Base-by-base conservation (phyloP, 2,797 vertebrate species). In the Cephalopachus bancanus region DNA sequence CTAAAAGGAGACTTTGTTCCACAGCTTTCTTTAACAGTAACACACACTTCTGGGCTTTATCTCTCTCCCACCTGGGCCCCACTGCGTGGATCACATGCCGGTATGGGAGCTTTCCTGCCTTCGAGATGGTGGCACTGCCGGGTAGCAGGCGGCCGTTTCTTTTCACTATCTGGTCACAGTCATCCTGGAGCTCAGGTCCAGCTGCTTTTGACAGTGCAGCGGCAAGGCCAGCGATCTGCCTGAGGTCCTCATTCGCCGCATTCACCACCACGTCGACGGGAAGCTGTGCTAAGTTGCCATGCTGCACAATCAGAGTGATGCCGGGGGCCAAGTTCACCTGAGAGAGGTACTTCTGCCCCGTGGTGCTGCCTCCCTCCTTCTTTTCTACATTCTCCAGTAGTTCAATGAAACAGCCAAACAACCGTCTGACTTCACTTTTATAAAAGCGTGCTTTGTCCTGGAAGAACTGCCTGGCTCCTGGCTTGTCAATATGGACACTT, bases 31-130 rank as follows among this genome's bases (percentile, higher is more conserved):
- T 98, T n/a, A 99, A 97, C 17, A 93, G 71, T 0, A 0, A 2
- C 44, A 97, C 37, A 0, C 99, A 89, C 0, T 28, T 97, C 0
- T 0, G n/a, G 83, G 0, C 17, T 37, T 98, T 96, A 0, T 12
- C 24, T 2, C 22, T 8, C 0, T 5, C 89, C 98, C 98, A 99
- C 8, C 95, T 97, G 10, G 99, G 99, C 44, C 99, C 99, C 0
- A 99, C 99, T 0, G 99, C 98, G 0, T 99, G 99, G 9, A 99
- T 98, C 3, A 99, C 97, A 0, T 98, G 97, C 80, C 96, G 99
- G 97, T 98, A 99, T 0, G 99, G 99, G 7, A 99, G 99, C 0
- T 92, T 98, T 0, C 98, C 99, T 0, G 99, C 97, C 0, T 95
- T 90, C 0, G 99, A 99, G 19, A 98, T 96, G 16, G 98, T 28